These are phyloP conservation scores for Poeciliopsis presidionis DNA, from an alignment of 2,797 vertebrate genomes.

Conservation along the genomic window DNA sequence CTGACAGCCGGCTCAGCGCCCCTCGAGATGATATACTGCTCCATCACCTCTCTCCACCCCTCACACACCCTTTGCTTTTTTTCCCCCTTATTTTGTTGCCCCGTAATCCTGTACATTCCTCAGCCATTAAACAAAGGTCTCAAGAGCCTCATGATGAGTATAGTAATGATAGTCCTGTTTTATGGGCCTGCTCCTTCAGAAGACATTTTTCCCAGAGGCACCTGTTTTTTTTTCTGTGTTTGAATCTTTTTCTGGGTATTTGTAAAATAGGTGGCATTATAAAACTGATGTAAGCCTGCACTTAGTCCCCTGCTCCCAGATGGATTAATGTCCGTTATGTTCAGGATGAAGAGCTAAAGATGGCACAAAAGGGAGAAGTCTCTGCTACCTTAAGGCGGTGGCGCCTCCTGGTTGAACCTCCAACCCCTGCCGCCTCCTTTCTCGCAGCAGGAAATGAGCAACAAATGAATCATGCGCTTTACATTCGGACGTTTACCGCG, in stretches of 20 bases:
- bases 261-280: conserved; percentile 39
- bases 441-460: neutral
- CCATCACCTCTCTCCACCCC: conserved; percentile 38
- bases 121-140: conserved; percentile 46
- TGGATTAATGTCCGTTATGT: conserved; percentile 12
- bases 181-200: conserved; percentile 23
- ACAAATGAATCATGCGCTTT: conserved; percentile 21
- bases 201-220: conserved; percentile 45
- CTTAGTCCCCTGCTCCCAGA: conserved; percentile 23
- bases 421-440: neutral
- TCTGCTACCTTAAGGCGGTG: neutral
- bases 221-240: conserved; percentile 24
- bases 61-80: conserved; percentile 4
- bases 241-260: conserved; percentile 18
- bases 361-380: neutral
- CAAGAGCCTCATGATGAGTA: conserved; percentile 29
- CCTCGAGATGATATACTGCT: conserved; percentile 43
- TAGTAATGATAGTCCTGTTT: conserved; percentile 50
- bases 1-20: conserved; percentile 31
- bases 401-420: conserved; percentile 2
- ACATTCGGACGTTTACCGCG: conserved; percentile 22
- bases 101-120: conserved; percentile 39
- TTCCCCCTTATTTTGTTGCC: conserved; percentile 6
- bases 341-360: conserved; percentile 23
- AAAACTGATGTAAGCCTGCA: conserved; percentile 33